phyloP scores from a whole-genome alignment of 2,113 vertebrate genomes.

The Carassius carassius region DNA sequence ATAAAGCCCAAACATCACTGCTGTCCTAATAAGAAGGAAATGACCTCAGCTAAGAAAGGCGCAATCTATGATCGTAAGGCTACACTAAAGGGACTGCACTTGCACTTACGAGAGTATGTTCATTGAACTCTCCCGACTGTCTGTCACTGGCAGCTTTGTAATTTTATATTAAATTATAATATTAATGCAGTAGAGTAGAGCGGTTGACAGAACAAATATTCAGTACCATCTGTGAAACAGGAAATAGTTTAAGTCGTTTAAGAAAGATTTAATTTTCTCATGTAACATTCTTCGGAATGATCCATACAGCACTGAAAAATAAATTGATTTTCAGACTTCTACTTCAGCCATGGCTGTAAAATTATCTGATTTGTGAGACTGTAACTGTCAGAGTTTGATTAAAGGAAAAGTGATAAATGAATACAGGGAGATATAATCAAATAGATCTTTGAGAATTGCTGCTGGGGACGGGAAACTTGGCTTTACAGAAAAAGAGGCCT shows the following conservation, averaged over 20 bases:
- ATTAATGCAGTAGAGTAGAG: conserved; percentile 37
- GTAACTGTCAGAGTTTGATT: conserved; percentile 48
- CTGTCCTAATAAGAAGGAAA: conserved; percentile 55
- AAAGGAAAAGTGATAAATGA: conserved; percentile 49
- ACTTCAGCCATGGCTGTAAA: conserved; percentile 37
- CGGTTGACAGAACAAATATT: conserved; percentile 18
- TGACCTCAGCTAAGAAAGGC: conserved; percentile 45
- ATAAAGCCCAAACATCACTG: conserved; percentile 47
- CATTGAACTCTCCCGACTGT: conserved; percentile 24
- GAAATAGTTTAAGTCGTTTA: not conserved
- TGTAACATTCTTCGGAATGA: conserved; percentile 31
- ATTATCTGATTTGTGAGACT: conserved; percentile 45
- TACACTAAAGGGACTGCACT: conserved; percentile 42
- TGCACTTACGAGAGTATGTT: conserved; percentile 12
- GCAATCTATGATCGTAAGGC: conserved; percentile 30
- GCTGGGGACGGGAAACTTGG: not conserved
- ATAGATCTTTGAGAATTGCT: conserved; percentile 3
- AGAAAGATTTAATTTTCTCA: conserved; percentile 34
- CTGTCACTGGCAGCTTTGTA: conserved; percentile 2
- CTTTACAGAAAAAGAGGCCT: not conserved
- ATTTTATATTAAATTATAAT: conserved; percentile 51
- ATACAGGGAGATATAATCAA: conserved; percentile 11
- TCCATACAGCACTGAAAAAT: conserved; percentile 33
- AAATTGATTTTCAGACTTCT: conserved; percentile 40
- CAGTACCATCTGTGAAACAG: conserved; percentile 39